Conservation (phyloP, 2,113 vertebrate genomes). For the Toxotes jaculatrix region DNA sequence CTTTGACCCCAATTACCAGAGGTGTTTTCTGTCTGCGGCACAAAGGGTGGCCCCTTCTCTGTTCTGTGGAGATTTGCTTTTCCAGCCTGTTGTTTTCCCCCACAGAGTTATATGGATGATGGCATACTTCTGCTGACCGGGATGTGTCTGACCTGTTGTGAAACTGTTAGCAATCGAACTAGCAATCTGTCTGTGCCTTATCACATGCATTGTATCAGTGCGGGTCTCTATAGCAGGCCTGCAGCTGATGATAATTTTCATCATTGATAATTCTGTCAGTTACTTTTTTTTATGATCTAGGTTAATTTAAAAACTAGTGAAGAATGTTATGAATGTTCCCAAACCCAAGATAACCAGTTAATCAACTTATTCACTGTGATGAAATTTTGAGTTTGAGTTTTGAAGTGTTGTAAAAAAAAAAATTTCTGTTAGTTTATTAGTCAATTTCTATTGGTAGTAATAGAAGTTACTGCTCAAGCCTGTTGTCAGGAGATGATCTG, state of each 20-base stretch:
- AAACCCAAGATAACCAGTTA: too few species aligned
- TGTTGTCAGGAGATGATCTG: conserved; percentile 41
- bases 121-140: conserved; percentile 33
- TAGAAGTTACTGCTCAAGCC: neutral
- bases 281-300: neutral
- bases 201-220: neutral
- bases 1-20: conserved; percentile 82
- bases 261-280: neutral
- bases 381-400: neutral
- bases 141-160: conserved; percentile 28
- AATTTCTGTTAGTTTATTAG: neutral
- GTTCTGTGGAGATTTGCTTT: conserved; percentile 46
- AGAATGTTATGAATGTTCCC: too few species aligned
- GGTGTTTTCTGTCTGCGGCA: conserved; percentile 71
- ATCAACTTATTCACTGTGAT: neutral
- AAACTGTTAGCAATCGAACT: conserved; percentile 8
- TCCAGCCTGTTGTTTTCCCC: conserved; percentile 42
- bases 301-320: neutral
- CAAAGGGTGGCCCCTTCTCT: conserved; percentile 55
- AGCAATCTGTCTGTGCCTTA: neutral
- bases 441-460: too few species aligned
- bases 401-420: neutral
- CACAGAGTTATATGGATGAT: conserved; percentile 22
- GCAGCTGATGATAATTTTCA: neutral
- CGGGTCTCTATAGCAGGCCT: neutral